A percentile compares a stretch with the other conserved stretches of the same genome.
Evolutionary conservation across 1,140 invertebrate species (phyloP).

Genomic region (Microplitis demolitor): DNA sequence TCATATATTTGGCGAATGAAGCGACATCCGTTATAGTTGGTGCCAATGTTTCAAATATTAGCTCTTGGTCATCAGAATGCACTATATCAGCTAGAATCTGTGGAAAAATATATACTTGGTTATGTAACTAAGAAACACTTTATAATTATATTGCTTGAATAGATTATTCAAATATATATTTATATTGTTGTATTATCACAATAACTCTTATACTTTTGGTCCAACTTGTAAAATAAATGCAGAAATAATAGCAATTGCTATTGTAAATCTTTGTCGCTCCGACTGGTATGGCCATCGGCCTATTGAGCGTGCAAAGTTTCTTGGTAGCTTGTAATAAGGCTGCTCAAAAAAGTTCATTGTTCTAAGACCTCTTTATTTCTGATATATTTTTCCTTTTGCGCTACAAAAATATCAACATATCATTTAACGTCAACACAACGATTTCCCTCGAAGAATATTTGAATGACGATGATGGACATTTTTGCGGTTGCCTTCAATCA

Average conservation of each 20-base stretch:
- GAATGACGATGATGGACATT: too few relatives aligned
- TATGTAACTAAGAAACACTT: too few relatives aligned
- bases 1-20: neutral
- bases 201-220: neutral
- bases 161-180: neutral
- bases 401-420: too few relatives aligned
- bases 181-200: neutral
- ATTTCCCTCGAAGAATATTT: too few relatives aligned
- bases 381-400: too few relatives aligned
- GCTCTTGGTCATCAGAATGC: slow-evolving; percentile 4
- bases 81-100: slow-evolving; percentile 1
- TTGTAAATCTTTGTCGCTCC: neutral
- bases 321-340: slow-evolving; percentile 12
- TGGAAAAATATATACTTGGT: neutral
- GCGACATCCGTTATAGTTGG: neutral
- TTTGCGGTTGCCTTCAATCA: too few relatives aligned
- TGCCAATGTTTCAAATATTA: slow-evolving; percentile 9
- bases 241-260: neutral
- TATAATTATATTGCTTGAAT: too few relatives aligned
- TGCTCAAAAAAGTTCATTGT: slow-evolving; percentile 20
- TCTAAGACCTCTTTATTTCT: too few relatives aligned
- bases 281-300: slow-evolving; percentile 24
- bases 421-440: too few relatives aligned
- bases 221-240: neutral
- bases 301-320: slow-evolving; percentile 1